Evolutionary conservation across 2,888 invertebrate genomes (phyloP).

Genomic region (Synergus umbraculus): DNA sequence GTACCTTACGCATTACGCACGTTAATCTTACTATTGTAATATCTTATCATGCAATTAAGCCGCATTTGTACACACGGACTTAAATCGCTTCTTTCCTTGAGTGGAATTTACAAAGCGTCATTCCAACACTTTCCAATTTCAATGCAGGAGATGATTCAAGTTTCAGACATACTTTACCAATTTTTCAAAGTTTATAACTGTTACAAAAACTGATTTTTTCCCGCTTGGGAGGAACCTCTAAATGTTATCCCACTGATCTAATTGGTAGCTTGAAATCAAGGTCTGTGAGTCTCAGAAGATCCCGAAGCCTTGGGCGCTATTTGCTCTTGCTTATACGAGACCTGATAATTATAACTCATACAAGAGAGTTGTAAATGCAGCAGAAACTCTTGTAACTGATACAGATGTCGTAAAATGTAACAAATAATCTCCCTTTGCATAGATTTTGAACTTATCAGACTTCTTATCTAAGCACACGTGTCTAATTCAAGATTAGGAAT

Average conservation of each 20-base stretch:
- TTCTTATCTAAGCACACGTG: constrained; percentile 33
- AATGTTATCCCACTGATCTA: too few relatives aligned
- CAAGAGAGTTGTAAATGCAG: constrained; percentile 11
- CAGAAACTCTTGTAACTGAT: constrained; percentile 30
- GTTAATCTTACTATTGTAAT: constrained; percentile 1
- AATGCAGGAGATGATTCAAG: too few relatives aligned
- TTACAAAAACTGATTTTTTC: too few relatives aligned
- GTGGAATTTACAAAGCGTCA: not conserved
- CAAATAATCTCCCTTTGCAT: constrained; percentile 11
- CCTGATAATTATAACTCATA: not conserved
- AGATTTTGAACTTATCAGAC: constrained; percentile 17
- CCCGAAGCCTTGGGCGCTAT: not conserved
- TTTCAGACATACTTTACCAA: too few relatives aligned
- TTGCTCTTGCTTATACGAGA: not conserved
- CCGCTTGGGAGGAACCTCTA: too few relatives aligned
- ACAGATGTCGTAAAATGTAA: constrained; percentile 20
- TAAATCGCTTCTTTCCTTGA: not conserved
- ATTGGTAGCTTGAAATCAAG: too few relatives aligned
- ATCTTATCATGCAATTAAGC: constrained; percentile 20
- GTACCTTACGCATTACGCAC: not conserved
- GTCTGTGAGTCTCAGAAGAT: not conserved
- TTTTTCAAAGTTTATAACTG: too few relatives aligned
- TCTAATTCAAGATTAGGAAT: constrained; percentile 34
- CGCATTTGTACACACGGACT: not conserved
- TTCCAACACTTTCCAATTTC: not conserved